These are phyloP conservation scores for Apamea monoglypha DNA, from an alignment of 2,888 invertebrate genomes.

Conservation along the genomic window DNA sequence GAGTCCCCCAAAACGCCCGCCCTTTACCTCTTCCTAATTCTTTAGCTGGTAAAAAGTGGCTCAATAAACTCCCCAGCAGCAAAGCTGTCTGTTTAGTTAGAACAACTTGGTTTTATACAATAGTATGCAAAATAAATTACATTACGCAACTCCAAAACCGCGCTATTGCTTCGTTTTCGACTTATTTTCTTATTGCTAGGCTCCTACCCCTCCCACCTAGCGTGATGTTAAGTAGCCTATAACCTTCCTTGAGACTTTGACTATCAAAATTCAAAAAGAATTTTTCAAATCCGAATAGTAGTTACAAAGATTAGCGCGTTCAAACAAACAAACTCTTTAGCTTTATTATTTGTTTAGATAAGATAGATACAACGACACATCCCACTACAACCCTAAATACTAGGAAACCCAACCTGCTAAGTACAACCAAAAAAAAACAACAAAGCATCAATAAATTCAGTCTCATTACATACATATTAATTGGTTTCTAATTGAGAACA, in stretches of 20 bases:
- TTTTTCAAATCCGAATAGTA: no score
- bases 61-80: not conserved
- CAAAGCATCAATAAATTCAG: constrained; percentile 13
- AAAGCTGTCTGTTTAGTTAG: not conserved
- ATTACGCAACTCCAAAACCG: no score
- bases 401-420: not conserved
- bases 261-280: no score
- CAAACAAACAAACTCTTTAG: no score
- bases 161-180: no score
- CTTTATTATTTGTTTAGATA: not conserved
- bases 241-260: no score
- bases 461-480: constrained; percentile 56
- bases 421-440: constrained; percentile 3
- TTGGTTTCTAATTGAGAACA: constrained; percentile 57
- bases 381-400: not conserved
- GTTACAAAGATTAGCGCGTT: no score
- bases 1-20: not conserved
- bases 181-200: no score
- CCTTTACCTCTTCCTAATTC: not conserved
- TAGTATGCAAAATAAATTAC: no score
- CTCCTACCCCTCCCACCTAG: no score
- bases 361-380: not conserved
- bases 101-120: no score
- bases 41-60: not conserved
- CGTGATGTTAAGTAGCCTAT: no score